Conservation (phyloP, 2,797 vertebrate species). For the Lepilemur septentrionalis region DNA sequence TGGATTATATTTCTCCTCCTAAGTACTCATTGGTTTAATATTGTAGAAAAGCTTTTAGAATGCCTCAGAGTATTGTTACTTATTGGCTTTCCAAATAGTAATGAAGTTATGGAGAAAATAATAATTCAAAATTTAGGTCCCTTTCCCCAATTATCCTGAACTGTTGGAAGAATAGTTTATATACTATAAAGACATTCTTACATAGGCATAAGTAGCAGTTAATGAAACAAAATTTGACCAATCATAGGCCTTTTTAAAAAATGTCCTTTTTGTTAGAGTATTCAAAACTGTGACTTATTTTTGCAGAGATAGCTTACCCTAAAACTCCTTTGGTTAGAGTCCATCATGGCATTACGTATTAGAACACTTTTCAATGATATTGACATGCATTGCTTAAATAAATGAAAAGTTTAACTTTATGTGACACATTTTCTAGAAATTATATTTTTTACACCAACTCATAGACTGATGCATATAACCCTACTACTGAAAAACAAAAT, state of each 20-base stretch:
- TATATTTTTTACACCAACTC: neutral
- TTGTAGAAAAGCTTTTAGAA: constrained; percentile 18
- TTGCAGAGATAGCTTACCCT: neutral
- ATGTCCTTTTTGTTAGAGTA: neutral
- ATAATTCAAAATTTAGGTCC: constrained; percentile 34
- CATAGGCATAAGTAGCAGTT: neutral
- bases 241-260: neutral
- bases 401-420: neutral
- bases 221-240: neutral
- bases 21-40: constrained; percentile 48
- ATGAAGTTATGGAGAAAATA: constrained; percentile 42
- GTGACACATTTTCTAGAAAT: neutral
- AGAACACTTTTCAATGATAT: neutral
- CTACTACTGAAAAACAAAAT: neutral
- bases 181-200: neutral
- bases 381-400: neutral
- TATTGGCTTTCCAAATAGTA: constrained; percentile 18
- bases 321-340: neutral
- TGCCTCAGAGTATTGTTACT: constrained; percentile 21
- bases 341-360: neutral
- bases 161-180: neutral
- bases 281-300: neutral
- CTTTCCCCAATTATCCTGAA: neutral
- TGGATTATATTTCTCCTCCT: constrained; percentile 40
- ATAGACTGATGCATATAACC: neutral